Base-by-base conservation (phyloP, 1,140 invertebrate species). In the Scaptomyza pallida region DNA sequence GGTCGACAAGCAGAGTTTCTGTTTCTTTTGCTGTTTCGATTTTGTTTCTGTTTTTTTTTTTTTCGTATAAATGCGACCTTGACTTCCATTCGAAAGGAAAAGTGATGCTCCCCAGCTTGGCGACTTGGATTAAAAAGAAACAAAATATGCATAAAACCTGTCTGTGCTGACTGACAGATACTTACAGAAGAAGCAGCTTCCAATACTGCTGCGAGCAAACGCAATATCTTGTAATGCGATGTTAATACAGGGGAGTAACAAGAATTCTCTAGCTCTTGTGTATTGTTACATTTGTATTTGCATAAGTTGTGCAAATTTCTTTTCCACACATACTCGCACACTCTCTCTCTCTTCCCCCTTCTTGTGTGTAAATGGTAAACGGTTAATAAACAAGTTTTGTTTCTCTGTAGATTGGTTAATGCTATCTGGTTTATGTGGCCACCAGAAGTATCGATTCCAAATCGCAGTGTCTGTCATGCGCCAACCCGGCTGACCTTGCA, bases 31-130 rank as follows among this genome's bases (percentile, higher is more conserved):
- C 35, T 45, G 64, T 13, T 75, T 51, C 54, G 26, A 5, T 30
- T 30, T 30, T 45, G 64, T 13, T 75, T 51, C 54, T 21, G 17
- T 63, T 79, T 62, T 40, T 67, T 33, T 63, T 63, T 41, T 54
- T 50, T 19, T 54, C 40, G 48, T 47, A 40, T 37, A 52, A 23
- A 44, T 60, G n/a, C 33, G 75, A 86, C 82, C 82, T 86, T 86
- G 82, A 88, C 82, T 86, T 63, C 78, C 70, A 81, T 86, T 69
- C 50, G 51, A 86, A 81, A 88, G 82, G 65, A 88, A 88, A 86
- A 88, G 82, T 81, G 78, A 75, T 70, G 65, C 50, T 52, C 16
- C 54, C 21, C 54, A 67, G 55, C 59, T 30, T 60, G 33, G 41
- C 44, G 30, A 30, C 48, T 64, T 40, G 48, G 15, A 43, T 52